Conservation (phyloP, 2,888 invertebrate genomes). For the Amaurobius ferox region DNA sequence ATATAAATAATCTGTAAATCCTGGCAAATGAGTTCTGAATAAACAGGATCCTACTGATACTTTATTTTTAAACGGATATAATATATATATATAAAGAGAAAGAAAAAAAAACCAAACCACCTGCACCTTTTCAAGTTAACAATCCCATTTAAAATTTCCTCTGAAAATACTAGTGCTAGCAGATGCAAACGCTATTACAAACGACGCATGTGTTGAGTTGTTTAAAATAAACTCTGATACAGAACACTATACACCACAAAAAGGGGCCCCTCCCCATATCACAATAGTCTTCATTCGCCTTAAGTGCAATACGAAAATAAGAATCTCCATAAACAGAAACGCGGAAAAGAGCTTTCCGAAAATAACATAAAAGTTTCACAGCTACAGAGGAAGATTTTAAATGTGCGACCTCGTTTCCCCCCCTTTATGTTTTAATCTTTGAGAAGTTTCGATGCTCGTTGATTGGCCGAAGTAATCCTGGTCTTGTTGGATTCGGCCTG, state of each 20-base stretch:
- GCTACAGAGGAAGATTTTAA: conserved; percentile 11
- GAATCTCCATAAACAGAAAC: neutral
- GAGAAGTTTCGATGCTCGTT: conserved; percentile 74
- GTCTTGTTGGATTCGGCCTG: conserved; percentile 74
- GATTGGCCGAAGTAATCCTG: conserved; percentile 74
- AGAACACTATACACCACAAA: neutral
- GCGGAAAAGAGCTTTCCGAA: neutral
- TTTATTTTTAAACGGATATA: no score
- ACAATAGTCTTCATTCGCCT: neutral
- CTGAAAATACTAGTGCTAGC: no score
- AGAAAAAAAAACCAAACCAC: no score
- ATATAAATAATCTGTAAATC: no score
- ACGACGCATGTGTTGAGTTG: no score
- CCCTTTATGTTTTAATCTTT: conserved; percentile 56
- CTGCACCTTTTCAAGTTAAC: no score
- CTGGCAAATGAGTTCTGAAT: no score
- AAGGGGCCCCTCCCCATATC: neutral
- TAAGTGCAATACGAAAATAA: conserved; percentile 5
- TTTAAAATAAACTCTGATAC: no score
- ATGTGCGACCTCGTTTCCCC: conserved; percentile 45
- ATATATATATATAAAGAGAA: no score
- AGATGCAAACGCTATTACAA: no score
- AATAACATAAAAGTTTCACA: neutral
- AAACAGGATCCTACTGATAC: no score
- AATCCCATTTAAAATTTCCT: no score